These are phyloP conservation scores for Cheilosia grossa DNA, from an alignment of 2,888 invertebrate species.

Conservation along the genomic window DNA sequence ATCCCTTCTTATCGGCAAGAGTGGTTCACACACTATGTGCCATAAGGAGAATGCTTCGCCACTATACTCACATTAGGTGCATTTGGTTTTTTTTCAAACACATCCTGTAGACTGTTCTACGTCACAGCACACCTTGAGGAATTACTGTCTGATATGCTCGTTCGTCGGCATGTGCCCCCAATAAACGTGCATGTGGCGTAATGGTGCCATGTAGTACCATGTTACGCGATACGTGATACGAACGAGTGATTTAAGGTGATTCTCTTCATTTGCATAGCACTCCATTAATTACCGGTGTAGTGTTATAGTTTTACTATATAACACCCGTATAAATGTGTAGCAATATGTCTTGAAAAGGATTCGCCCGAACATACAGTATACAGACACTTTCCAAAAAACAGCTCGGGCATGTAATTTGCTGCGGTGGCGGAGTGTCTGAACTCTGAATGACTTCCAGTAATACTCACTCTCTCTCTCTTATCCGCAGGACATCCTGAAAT, in stretches of 20 bases:
- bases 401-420: constrained; percentile 56
- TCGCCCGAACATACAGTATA: neutral
- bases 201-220: constrained; percentile 68
- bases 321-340: neutral
- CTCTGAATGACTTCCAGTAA: constrained; percentile 58
- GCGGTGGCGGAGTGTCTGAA: constrained; percentile 42
- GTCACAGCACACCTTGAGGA: constrained; percentile 54
- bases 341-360: neutral
- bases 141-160: constrained; percentile 57
- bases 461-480: constrained; percentile 41
- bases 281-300: constrained; percentile 69
- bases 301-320: constrained; percentile 62
- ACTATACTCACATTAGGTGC: constrained; percentile 20
- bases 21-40: neutral
- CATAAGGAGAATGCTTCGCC: neutral
- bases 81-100: constrained; percentile 1
- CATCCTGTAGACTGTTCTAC: neutral
- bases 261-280: constrained; percentile 71
- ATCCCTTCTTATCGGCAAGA: too few species aligned
- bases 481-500: constrained; percentile 53
- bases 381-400: constrained; percentile 36
- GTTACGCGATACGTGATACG: constrained; percentile 64
- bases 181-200: constrained; percentile 51
- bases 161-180: constrained; percentile 31
- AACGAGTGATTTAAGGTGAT: constrained; percentile 69